Conservation (phyloP, 2,797 vertebrate species). For the Geotrypetes seraphini region DNA sequence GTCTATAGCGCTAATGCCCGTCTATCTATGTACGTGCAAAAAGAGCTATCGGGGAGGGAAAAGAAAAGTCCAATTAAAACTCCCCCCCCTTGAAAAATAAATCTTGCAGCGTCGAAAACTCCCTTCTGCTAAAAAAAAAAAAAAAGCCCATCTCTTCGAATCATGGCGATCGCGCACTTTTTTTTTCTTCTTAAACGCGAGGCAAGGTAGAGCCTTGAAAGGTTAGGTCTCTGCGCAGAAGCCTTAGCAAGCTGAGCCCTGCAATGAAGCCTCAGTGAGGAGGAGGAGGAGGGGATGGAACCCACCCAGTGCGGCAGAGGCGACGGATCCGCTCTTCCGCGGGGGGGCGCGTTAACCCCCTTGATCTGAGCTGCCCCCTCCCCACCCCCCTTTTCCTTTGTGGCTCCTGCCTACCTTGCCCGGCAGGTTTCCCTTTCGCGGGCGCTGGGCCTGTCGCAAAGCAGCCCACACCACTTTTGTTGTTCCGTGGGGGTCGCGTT, state of each 20-base stretch:
- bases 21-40: too few species aligned
- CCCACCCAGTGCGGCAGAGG: slow-evolving; percentile 19
- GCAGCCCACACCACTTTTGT: slow-evolving; percentile 3
- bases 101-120: too few species aligned
- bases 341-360: neutral
- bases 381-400: neutral
- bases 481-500: slow-evolving; percentile 2
- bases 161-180: slow-evolving; percentile 12
- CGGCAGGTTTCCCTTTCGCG: slow-evolving; percentile 1
- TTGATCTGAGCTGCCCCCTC: slow-evolving; percentile 3
- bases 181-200: neutral
- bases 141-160: too few species aligned
- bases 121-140: too few species aligned
- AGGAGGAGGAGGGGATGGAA: neutral
- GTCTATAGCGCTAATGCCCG: too few species aligned
- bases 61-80: too few species aligned
- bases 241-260: neutral
- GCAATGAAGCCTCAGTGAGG: neutral
- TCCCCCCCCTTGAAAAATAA: too few species aligned
- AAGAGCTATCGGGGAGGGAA: too few species aligned
- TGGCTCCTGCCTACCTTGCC: too few species aligned
- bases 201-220: slow-evolving; percentile 9
- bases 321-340: neutral
- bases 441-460: slow-evolving; percentile 14
- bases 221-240: slow-evolving; percentile 9